These are phyloP conservation scores for Drosophila guanche DNA, from an alignment of 1,140 invertebrate species.

Conservation along the genomic window DNA sequence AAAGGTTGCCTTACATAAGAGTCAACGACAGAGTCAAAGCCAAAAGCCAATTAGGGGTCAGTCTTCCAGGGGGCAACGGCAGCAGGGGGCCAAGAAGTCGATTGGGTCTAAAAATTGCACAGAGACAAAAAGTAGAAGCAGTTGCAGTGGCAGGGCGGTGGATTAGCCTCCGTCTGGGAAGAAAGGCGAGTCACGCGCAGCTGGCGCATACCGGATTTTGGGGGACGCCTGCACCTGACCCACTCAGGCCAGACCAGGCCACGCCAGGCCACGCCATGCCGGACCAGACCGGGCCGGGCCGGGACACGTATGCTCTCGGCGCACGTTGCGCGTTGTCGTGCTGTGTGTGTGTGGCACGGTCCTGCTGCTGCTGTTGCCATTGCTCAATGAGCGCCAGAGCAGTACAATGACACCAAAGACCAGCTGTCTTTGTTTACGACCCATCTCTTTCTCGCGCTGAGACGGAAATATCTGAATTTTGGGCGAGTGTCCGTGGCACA, in stretches of 20 bases:
- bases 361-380: too few relatives aligned
- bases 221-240: conserved; percentile 67
- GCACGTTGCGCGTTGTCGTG: conserved; percentile 39
- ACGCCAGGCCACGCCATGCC: too few relatives aligned
- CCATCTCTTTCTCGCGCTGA: conserved; percentile 71
- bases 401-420: conserved; percentile 75
- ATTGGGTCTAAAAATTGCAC: conserved; percentile 49
- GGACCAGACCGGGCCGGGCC: not conserved
- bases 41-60: conserved; percentile 70
- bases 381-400: conserved; percentile 44
- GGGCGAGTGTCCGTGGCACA: conserved; percentile 14
- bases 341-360: too few relatives aligned
- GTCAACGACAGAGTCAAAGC: conserved; percentile 5
- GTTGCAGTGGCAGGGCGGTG: conserved; percentile 22
- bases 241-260: conserved; percentile 34
- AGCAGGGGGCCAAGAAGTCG: not conserved
- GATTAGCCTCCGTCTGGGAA: not conserved
- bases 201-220: conserved; percentile 35
- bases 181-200: conserved; percentile 60
- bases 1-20: conserved; percentile 49
- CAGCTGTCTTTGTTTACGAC: conserved; percentile 83
- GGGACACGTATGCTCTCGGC: not conserved
- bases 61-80: conserved; percentile 10
- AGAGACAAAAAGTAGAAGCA: not conserved
- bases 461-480: conserved; percentile 41